These are phyloP conservation scores for Gouania willdenowi DNA, from an alignment of 2,797 vertebrate species.

Conservation along the genomic window DNA sequence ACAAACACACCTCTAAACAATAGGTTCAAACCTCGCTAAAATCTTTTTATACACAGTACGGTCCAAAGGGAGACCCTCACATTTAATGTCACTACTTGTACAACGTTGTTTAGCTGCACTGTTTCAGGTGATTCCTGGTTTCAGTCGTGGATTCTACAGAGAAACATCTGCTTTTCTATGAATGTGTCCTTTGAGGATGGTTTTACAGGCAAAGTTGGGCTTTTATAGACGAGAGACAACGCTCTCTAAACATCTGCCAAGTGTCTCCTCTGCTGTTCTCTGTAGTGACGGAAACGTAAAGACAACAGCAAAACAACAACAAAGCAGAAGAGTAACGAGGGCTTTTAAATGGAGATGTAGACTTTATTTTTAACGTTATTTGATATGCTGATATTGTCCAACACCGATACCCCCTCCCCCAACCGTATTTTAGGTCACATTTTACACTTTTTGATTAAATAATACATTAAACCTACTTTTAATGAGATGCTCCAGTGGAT, in stretches of 20 bases:
- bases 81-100: conserved; percentile 49
- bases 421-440: too few species aligned
- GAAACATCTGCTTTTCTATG: conserved; percentile 18
- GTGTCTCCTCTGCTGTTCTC: conserved; percentile 19
- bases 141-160: conserved; percentile 4
- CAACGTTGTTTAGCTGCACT: conserved; percentile 18
- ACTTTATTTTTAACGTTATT: too few species aligned
- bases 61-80: conserved; percentile 39
- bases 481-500: too few species aligned
- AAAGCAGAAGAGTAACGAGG: neutral
- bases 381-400: too few species aligned
- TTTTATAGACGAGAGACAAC: neutral
- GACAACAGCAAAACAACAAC: neutral
- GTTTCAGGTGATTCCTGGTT: neutral
- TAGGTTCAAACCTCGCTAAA: conserved; percentile 35
- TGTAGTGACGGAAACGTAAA: conserved; percentile 9
- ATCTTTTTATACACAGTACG: conserved; percentile 58
- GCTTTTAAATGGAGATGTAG: too few species aligned
- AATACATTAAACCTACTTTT: too few species aligned
- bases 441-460: too few species aligned
- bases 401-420: too few species aligned
- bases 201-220: neutral
- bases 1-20: conserved; percentile 43
- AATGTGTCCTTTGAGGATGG: conserved; percentile 9
- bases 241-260: conserved; percentile 43